Conservation (phyloP, 1,140 invertebrate species). For the Vanessa tameamea region DNA sequence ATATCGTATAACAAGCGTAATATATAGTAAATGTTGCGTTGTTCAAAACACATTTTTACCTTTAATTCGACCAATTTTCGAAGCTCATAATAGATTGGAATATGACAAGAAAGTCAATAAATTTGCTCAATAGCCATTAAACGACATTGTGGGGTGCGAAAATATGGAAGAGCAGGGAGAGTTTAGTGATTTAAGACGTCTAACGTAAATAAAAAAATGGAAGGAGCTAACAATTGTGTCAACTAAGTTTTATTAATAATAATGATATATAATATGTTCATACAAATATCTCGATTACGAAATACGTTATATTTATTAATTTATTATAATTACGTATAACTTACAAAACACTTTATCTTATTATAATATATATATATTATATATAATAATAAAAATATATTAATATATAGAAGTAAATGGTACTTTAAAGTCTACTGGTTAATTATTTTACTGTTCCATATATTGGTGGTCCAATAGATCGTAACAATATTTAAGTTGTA, state of each 20-base stretch:
- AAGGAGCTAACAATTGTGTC: slow-evolving; percentile 34
- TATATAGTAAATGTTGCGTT: neutral
- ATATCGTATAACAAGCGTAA: too few species aligned
- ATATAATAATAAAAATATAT: too few species aligned
- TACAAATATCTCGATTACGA: too few species aligned
- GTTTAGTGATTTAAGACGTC: slow-evolving; percentile 70
- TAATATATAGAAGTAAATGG: too few species aligned
- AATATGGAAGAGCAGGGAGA: slow-evolving; percentile 71
- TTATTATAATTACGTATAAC: too few species aligned
- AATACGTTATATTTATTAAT: too few species aligned
- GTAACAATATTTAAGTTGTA: slow-evolving; percentile 13
- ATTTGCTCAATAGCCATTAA: slow-evolving; percentile 78
- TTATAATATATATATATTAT: too few species aligned
- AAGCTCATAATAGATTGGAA: slow-evolving; percentile 70
- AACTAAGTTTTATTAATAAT: neutral
- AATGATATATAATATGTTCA: too few species aligned
- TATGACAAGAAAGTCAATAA: slow-evolving; percentile 75
- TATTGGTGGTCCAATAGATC: slow-evolving; percentile 12
- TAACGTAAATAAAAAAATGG: slow-evolving; percentile 51
- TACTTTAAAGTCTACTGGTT: too few species aligned
- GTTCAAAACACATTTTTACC: slow-evolving; percentile 36
- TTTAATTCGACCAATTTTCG: slow-evolving; percentile 54
- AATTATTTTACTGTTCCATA: too few species aligned
- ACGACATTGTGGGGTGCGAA: slow-evolving; percentile 75
- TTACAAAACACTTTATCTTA: too few species aligned